Evolutionary conservation across 2,113 vertebrate genomes (phyloP).

Genomic region (Phocoena sinus): DNA sequence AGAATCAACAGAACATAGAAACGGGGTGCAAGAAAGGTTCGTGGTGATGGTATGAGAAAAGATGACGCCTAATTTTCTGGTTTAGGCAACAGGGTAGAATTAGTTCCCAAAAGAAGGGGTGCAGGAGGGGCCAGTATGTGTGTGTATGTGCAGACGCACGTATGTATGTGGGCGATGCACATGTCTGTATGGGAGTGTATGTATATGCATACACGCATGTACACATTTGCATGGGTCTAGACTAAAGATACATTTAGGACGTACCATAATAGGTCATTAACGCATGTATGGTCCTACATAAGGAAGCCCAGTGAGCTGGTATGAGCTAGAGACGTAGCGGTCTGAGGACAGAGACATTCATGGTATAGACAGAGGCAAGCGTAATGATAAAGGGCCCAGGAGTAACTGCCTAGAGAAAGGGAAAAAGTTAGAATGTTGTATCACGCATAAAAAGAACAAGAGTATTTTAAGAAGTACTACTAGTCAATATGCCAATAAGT

Average conservation of each 20-base stretch:
- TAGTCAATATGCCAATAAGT: not conserved
- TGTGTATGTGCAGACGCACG: too few species aligned
- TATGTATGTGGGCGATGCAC: not conserved
- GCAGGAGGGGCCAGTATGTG: not conserved
- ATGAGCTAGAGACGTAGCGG: not conserved
- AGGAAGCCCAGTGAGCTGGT: not conserved
- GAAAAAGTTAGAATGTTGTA: too few species aligned
- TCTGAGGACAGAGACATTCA: not conserved
- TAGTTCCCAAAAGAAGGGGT: not conserved
- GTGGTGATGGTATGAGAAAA: not conserved
- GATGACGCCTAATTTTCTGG: not conserved
- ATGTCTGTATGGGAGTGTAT: not conserved
- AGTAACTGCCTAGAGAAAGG: not conserved
- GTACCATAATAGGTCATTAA: not conserved
- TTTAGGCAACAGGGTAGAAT: not conserved
- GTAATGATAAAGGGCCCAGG: not conserved
- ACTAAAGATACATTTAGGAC: not conserved
- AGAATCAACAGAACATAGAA: not conserved
- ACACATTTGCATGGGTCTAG: not conserved
- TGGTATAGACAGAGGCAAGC: not conserved
- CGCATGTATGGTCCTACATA: not conserved
- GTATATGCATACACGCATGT: not conserved
- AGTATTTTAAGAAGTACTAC: not conserved
- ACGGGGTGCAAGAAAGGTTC: not conserved
- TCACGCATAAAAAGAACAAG: not conserved